Conservation (phyloP, 1,140 invertebrate genomes). For the Meloidogyne floridensis region DNA sequence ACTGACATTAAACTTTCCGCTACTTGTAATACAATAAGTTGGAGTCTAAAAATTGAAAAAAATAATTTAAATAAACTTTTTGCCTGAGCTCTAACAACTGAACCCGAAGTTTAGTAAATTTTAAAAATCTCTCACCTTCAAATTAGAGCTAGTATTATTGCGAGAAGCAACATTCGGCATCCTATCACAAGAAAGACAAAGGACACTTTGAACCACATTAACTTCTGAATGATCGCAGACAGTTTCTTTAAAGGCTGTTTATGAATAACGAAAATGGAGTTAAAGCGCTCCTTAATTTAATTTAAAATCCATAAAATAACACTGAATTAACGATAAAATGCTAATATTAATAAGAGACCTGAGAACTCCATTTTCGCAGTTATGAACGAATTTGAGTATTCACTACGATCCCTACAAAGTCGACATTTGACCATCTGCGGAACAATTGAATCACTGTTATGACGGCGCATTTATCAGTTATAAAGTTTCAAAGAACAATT, state of each 20-base stretch:
- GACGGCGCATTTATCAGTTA: background rate
- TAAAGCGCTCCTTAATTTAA: background rate
- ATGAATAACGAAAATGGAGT: background rate
- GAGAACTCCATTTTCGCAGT: background rate
- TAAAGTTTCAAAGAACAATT: background rate
- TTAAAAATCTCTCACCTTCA: background rate
- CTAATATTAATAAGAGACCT: background rate
- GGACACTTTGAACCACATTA: background rate
- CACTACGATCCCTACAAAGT: conserved; percentile 1
- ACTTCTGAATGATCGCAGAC: background rate
- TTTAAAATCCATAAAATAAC: no score
- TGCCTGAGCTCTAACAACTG: no score
- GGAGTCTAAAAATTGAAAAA: background rate
- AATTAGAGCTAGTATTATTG: background rate
- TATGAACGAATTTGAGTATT: background rate
- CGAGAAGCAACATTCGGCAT: background rate
- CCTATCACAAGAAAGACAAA: conserved; percentile 4
- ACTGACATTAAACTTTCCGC: background rate
- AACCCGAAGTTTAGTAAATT: no score
- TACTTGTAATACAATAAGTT: background rate
- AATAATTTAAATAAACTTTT: background rate
- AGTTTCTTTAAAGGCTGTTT: background rate
- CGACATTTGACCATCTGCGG: background rate
- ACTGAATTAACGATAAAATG: background rate
- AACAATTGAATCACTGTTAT: background rate